Evolutionary conservation across 2,888 invertebrate species (phyloP).

Genomic region (Camptogramma bilineatum): DNA sequence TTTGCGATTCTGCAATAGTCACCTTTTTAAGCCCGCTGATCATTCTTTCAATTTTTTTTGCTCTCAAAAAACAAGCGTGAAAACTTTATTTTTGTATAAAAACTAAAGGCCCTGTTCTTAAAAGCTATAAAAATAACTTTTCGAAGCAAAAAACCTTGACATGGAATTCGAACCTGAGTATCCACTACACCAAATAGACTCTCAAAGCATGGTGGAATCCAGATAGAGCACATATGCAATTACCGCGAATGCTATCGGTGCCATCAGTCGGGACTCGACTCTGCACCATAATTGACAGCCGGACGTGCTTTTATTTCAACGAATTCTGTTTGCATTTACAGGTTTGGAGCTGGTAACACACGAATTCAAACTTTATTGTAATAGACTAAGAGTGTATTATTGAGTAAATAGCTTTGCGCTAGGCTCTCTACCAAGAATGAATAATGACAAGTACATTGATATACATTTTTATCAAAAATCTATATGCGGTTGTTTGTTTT

Average conservation of each 20-base stretch:
- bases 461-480: too few species aligned
- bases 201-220: neutral
- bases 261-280: constrained; percentile 15
- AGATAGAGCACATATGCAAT: neutral
- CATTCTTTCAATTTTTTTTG: too few species aligned
- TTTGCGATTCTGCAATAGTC: too few species aligned
- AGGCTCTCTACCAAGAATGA: neutral
- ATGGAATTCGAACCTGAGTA: neutral
- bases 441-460: neutral
- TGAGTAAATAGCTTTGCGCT: neutral
- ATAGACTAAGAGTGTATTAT: neutral
- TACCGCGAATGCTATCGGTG: constrained; percentile 10
- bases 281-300: constrained; percentile 28
- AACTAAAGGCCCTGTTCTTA: too few species aligned
- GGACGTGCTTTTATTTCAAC: constrained; percentile 13
- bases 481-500: too few species aligned
- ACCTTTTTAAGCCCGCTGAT: too few species aligned
- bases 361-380: neutral
- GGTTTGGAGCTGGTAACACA: neutral
- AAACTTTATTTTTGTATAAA: too few species aligned
- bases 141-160: neutral
- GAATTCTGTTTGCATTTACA: neutral
- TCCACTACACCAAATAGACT: neutral
- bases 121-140: too few species aligned
- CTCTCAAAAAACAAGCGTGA: too few species aligned